Percentiles rank a stretch among this genome's conserved stretches.
Conservation (phyloP, 2,113 vertebrate genomes). For the Pseudois nayaur region DNA sequence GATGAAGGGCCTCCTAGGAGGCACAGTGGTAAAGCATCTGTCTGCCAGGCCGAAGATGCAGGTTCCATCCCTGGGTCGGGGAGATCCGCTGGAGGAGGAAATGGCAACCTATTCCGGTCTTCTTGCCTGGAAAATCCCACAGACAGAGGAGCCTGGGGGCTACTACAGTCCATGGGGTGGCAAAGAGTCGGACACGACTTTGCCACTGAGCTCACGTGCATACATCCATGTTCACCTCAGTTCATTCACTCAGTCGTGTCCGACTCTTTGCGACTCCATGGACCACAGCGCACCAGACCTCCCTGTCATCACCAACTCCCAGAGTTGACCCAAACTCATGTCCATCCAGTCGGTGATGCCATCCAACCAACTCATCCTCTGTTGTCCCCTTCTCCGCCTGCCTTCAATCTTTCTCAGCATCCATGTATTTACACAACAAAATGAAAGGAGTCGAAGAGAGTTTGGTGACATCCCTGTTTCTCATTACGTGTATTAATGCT, state of each 20-base stretch:
- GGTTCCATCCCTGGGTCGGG: background rate
- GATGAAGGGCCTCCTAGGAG: background rate
- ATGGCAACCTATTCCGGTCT: background rate
- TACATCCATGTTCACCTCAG: background rate
- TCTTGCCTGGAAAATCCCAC: background rate
- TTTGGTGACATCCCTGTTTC: background rate
- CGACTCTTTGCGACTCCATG: rapidly evolving
- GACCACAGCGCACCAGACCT: rapidly evolving
- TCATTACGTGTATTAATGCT: background rate
- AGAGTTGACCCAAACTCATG: background rate
- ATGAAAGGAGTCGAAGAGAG: background rate
- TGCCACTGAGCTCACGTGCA: background rate
- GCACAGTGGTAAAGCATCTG: background rate
- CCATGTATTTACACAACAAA: background rate
- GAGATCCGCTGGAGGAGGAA: background rate
- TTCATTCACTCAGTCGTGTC: background rate
- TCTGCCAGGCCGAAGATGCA: background rate
- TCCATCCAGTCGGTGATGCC: background rate
- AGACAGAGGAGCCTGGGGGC: background rate
- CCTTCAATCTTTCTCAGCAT: background rate
- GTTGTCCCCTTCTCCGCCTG: background rate
- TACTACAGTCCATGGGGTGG: background rate
- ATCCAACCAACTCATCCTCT: background rate
- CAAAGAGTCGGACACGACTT: background rate
- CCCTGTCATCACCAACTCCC: background rate